Base-by-base conservation (phyloP, 2,888 invertebrate genomes). In the Torymus auratus region DNA sequence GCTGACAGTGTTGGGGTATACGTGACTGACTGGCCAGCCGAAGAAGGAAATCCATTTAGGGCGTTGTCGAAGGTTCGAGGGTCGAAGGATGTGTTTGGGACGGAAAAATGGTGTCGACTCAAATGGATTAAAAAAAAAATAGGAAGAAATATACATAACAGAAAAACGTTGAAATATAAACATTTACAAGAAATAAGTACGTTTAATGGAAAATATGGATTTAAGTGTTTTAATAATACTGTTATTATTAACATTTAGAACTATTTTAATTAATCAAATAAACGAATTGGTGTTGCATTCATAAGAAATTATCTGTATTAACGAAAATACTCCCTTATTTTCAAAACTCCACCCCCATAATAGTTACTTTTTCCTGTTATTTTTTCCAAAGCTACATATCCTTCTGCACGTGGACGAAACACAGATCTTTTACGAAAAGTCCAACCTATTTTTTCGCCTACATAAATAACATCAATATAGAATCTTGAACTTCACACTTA, bases 21-120 rank as follows among this genome's bases (percentile, higher is more conserved):
- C 76, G 71, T 65, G 72, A 72, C 76, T 71, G 75, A 62, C 71
- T 20, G 56, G 68, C 68, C 68, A 68, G 67, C 71, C 28, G 72
- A 62, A 65, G 53, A 72, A 78, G 72, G 61, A 73, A 73, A 60
- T 53, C 17, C 58, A 70, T 65, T 70, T 78, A 67, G 81, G 82
- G 81, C 78, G 81, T 82, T 75, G 65, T 60, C 79, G 69, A 62
- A 67, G 64, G 7, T 41, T 41, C 41, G 41, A n/a, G 77, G 67
- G 62, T 56, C 52, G 82, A 71, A 78, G 83, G 83, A 81, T 58
- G 70, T 65, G 69, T 41, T 55, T 55, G 55, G 41, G 15, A 73
- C 68, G 81, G 85, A 88, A 88, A 88, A 88, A 88, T 87, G 85
- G 86, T 86, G 86, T 85, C 83, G 85, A 82, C 80, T 86, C 82